Evolutionary conservation across 2,888 invertebrate genomes (phyloP).

Genomic region (Tribolium freemani): DNA sequence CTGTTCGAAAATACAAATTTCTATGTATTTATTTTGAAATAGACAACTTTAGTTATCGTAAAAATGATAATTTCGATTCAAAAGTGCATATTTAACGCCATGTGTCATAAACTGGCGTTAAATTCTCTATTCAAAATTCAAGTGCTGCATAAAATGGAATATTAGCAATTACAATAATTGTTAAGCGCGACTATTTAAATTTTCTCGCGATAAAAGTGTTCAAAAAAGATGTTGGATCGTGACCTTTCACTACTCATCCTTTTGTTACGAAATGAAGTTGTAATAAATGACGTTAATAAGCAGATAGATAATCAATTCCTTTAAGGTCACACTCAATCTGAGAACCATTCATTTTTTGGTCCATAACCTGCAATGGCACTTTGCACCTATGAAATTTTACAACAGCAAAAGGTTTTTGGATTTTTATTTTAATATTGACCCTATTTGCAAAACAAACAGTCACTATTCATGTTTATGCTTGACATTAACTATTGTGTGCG

Average conservation of each 20-base stretch:
- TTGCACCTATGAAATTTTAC: neutral
- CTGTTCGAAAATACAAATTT: neutral
- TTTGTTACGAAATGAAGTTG: constrained; percentile 9
- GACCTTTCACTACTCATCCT: constrained; percentile 4
- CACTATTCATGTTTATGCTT: constrained; percentile 6
- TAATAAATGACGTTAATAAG: constrained; percentile 3
- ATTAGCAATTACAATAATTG: neutral
- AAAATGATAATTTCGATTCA: neutral
- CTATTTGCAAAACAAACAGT: constrained; percentile 21
- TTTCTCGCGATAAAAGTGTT: neutral
- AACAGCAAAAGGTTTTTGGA: neutral
- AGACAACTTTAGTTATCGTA: neutral
- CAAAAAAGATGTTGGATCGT: neutral
- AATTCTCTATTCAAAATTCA: neutral
- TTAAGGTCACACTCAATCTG: constrained; percentile 5
- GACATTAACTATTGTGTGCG: constrained; percentile 11
- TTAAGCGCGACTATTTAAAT: neutral
- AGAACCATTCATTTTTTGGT: constrained; percentile 9
- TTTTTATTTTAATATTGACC: constrained; percentile 6
- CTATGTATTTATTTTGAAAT: neutral
- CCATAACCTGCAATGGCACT: neutral
- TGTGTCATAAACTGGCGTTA: no score
- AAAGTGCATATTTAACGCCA: neutral
- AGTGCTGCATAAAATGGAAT: neutral
- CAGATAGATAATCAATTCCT: constrained; percentile 1